Percentiles rank a stretch among this genome's conserved stretches.
Conservation (phyloP, 2,113 vertebrate genomes). For the Mustelus asterias region DNA sequence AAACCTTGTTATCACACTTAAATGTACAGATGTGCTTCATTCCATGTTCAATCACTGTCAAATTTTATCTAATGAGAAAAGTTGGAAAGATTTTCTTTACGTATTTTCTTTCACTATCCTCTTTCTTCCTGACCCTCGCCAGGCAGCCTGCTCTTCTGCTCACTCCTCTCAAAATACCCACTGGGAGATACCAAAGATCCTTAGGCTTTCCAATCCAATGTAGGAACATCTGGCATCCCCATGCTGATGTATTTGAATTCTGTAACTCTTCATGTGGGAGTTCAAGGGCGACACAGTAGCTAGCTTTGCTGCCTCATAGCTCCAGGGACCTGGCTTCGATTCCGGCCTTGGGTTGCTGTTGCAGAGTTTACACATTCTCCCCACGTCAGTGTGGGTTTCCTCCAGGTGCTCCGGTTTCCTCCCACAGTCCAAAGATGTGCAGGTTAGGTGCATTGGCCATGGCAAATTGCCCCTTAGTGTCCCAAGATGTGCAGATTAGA, state of each 20-base stretch:
- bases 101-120: background rate
- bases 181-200: background rate
- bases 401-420: too few species aligned
- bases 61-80: background rate
- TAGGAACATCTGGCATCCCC: background rate
- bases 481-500: too few species aligned
- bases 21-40: background rate
- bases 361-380: too few species aligned
- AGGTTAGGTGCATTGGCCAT: too few species aligned
- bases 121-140: background rate
- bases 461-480: too few species aligned
- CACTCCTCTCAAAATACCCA: background rate
- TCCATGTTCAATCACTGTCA: background rate
- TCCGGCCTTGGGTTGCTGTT: too few species aligned
- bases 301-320: too few species aligned
- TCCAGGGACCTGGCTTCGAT: too few species aligned
- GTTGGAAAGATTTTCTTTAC: background rate
- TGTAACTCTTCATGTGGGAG: background rate
- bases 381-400: too few species aligned
- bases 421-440: too few species aligned
- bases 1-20: constrained; percentile 42
- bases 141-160: background rate
- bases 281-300: too few species aligned
- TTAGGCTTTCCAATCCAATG: background rate
- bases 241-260: background rate